Percentiles rank a stretch among this genome's conserved stretches.
Conservation (phyloP, 2,888 invertebrate species). For the Maniola hyperantus region DNA sequence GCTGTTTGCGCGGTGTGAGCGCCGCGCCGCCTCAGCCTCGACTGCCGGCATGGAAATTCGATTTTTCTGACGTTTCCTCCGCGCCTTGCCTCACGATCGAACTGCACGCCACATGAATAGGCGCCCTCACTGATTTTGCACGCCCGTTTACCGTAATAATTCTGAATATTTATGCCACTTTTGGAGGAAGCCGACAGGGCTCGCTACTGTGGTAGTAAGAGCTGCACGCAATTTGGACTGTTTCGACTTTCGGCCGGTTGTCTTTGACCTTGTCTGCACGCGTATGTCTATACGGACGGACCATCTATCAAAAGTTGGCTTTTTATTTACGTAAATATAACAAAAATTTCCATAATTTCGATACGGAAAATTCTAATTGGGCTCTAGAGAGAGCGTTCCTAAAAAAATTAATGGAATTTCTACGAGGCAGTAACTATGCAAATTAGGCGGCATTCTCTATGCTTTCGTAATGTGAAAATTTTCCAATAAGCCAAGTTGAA, state of each 20-base stretch:
- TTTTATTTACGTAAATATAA: constrained; percentile 4
- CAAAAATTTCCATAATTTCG: neutral
- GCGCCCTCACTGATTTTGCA: constrained; percentile 75
- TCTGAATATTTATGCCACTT: constrained; percentile 64
- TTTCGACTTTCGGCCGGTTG: constrained; percentile 31
- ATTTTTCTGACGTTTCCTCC: constrained; percentile 82
- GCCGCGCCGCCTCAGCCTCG: constrained; percentile 78
- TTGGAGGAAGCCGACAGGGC: constrained; percentile 56
- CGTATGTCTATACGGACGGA: constrained; percentile 16
- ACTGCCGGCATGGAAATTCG: constrained; percentile 82
- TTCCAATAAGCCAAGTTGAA: constrained; percentile 36
- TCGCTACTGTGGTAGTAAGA: constrained; percentile 47
- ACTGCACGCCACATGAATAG: constrained; percentile 75
- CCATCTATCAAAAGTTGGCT: constrained; percentile 10
- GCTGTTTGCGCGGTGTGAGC: constrained; percentile 70
- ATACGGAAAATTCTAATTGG: constrained; percentile 5
- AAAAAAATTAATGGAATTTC: constrained; percentile 32
- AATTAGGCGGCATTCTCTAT: constrained; percentile 35
- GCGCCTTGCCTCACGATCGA: constrained; percentile 80
- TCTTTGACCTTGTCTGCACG: constrained; percentile 33
- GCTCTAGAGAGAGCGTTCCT: constrained; percentile 8
- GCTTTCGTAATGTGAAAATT: constrained; percentile 33
- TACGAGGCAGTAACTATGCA: constrained; percentile 31
- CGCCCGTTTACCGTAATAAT: constrained; percentile 67
- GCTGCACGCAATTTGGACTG: constrained; percentile 65